Evolutionary conservation across 2,113 vertebrate genomes (phyloP), one percentile per base, ranked within the genome.

Genomic region (Oryzias javanicus): DNA sequence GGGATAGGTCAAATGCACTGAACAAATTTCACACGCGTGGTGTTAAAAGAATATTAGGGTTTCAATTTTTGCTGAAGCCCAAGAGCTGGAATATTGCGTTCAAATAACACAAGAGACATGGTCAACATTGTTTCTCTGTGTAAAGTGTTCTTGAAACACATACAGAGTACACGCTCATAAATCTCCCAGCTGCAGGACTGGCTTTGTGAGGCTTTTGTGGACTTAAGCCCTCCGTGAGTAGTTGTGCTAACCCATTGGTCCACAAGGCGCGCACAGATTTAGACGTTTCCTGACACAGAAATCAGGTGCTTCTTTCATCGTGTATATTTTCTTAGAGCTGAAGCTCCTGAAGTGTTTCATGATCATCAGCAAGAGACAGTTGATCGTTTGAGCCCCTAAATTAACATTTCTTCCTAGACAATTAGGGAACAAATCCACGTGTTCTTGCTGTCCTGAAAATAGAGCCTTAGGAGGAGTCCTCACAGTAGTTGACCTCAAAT

Each of bases 401-500:
- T 69, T 63, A 79, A 80, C 60, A 76, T 74, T 83, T 80, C 74
- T 82, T 85, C 80, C 75, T 51, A 4, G 18, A 35, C 79, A 79
- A 86, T 89, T 85, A 88, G 78, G 60, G 67, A 81, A 79, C 70
- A 69, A 61, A 74, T 80, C 67, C 65, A 71, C 57, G 48, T 76
- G 73, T 81, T 57, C 61, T 63, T 5, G 49, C 69, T 77, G 78
- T 80, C 55, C 59, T 80, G 58, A 81, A 84, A 67, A 55, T 55
- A 66, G 59, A 78, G 78, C 74, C 14, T 85, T 82, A 81, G 76
- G 78, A 47, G 57, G 70, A 79, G 42, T 79, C 64, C 67, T 67
- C 42, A 60, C 55, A 67, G 67, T 59, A 72, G 69, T 70, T 67
- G 57, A 82, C 64, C 66, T 71, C 49, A 72, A 82, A 82, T 79